Evolutionary conservation across 1,140 invertebrate species (phyloP), one percentile per base, ranked within the genome.

Genomic region (Cydia pomonella): DNA sequence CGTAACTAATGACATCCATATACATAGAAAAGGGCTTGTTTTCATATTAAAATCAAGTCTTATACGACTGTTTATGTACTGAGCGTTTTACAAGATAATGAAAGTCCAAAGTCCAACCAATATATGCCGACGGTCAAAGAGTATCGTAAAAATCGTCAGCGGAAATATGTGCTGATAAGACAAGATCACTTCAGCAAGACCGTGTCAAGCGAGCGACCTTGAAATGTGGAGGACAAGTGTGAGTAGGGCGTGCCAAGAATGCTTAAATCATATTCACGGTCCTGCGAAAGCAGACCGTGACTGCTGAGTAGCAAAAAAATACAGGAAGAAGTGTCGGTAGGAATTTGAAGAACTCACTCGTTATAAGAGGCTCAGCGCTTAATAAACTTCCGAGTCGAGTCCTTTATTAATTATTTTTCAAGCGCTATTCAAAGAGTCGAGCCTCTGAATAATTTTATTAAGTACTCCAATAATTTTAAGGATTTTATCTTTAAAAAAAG

Each of bases 51-150:
- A 59, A 12, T 59, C 9, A 7, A 10, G 53, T 23, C 53, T 2
- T 23, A 3, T 59, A 21, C 9, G 53, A 59, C 53, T 59, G 6
- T n/a, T 59, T 59, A 21, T 59, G 18, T 23, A 59, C 10, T 59
- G 21, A 10, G 21, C 18, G 5, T 9, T 10, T 2, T 23, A 59
- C 18, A 59, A 7, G 18, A 59, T 59, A 23, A 59, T 59, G 21
- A 59, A 59, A 59, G 53, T 23, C 7, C 53, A 59, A 59, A 23
- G 53, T 59, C 53, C 53, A 59, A 23, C 9, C 53, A 23, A 59
- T 59, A 59, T 59, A n/a, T 23, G 53, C 53, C 53, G 50, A n/a
- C 53, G 53, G 53, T 59, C 53, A 59, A 59, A 59, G 53, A 59
- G 53, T 59, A 59, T 23, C 53, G 53, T 59, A 59, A 59, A 59